These are phyloP conservation scores for Urocyon cinereoargenteus DNA, from an alignment of 2,797 vertebrate genomes.

Conservation along the genomic window DNA sequence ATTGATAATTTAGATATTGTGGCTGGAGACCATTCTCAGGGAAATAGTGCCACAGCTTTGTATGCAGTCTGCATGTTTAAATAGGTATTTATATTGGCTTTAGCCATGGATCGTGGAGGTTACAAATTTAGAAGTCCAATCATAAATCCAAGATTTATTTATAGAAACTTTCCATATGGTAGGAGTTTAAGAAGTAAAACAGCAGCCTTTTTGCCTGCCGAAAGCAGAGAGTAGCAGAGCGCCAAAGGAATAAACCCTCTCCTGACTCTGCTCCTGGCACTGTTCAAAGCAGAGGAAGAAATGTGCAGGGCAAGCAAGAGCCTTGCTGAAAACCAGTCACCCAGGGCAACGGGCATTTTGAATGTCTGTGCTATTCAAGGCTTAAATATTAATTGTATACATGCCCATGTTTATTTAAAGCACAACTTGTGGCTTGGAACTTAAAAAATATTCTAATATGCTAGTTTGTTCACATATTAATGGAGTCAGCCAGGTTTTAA, in stretches of 20 bases:
- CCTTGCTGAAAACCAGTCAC: conserved; percentile 10
- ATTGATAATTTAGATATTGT: background rate
- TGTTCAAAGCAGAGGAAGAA: conserved; percentile 43
- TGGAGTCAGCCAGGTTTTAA: conserved; percentile 75
- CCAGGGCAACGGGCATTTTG: background rate
- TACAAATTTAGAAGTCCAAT: conserved; percentile 71
- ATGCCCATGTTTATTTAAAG: conserved; percentile 67
- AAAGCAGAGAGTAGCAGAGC: conserved; percentile 47
- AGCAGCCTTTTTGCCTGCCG: conserved; percentile 44
- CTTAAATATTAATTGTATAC: conserved; percentile 57
- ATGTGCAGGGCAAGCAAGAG: conserved; percentile 22
- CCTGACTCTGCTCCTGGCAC: conserved; percentile 35
- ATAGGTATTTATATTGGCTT: conserved; percentile 43
- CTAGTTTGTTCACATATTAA: conserved; percentile 74
- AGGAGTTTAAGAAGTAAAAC: conserved; percentile 65
- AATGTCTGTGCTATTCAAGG: conserved; percentile 13
- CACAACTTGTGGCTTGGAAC: conserved; percentile 70
- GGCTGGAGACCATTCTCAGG: conserved; percentile 19
- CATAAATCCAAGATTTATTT: conserved; percentile 71
- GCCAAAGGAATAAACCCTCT: conserved; percentile 37
- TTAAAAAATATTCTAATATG: conserved; percentile 76
- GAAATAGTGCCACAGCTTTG: background rate
- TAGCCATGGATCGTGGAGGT: conserved; percentile 15
- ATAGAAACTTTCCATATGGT: conserved; percentile 73
- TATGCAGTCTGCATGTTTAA: background rate